These are phyloP conservation scores for Chloroclystis v-ata DNA, from an alignment of 2,888 invertebrate species.

Conservation along the genomic window DNA sequence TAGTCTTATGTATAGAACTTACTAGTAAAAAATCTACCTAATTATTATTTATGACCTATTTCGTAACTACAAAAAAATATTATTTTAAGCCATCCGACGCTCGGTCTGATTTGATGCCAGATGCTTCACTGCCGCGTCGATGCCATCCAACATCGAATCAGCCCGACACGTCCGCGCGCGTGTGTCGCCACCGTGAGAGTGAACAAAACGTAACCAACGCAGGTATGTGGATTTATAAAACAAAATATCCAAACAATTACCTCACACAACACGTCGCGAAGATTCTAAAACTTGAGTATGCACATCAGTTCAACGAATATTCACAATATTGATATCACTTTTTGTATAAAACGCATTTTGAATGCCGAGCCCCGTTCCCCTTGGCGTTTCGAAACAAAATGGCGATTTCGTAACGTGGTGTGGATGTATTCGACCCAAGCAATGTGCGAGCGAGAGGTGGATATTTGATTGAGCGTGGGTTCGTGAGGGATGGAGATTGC, in stretches of 20 bases:
- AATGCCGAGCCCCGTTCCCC: constrained; percentile 32
- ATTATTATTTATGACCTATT: no score
- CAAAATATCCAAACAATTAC: constrained; percentile 10
- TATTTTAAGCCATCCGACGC: no score
- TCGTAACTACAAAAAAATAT: no score
- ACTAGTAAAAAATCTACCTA: no score
- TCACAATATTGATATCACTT: constrained; percentile 14
- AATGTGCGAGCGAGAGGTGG: constrained; percentile 12
- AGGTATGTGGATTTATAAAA: not conserved
- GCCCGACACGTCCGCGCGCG: constrained; percentile 19
- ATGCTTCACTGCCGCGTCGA: no score
- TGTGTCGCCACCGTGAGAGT: constrained; percentile 12
- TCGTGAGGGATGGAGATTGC: constrained; percentile 14
- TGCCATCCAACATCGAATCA: not conserved
- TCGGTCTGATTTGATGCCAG: no score
- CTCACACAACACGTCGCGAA: constrained; percentile 9
- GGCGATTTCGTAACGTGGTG: constrained; percentile 22
- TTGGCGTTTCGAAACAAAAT: constrained; percentile 38
- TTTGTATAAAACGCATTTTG: constrained; percentile 30
- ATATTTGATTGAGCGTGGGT: constrained; percentile 10
- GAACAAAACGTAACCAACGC: constrained; percentile 4
- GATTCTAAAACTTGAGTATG: constrained; percentile 11
- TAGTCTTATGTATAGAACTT: no score
- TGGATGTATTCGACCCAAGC: constrained; percentile 7
- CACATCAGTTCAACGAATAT: constrained; percentile 12